Conservation (phyloP, 1,140 invertebrate genomes). For the Anastrepha obliqua region DNA sequence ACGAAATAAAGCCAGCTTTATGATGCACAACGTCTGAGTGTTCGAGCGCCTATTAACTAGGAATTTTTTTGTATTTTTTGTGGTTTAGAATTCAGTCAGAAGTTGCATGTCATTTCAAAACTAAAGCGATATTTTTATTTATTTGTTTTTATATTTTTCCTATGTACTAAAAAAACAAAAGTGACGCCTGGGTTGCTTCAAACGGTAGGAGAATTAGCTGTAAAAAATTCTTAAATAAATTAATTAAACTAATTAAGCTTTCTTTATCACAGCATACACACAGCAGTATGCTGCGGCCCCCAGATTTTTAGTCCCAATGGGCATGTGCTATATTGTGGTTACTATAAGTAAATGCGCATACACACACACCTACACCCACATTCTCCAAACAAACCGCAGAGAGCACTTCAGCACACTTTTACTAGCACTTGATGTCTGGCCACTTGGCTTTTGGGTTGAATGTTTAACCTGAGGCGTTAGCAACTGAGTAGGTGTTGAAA, state of each 20-base stretch:
- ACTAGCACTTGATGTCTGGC: constrained; percentile 9
- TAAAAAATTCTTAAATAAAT: not conserved
- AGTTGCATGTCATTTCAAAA: not conserved
- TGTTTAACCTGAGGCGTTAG: not conserved
- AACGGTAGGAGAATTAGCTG: not conserved
- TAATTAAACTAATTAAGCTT: constrained; percentile 20
- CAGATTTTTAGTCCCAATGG: too few relatives aligned
- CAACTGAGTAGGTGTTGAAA: not conserved
- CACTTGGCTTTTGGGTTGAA: not conserved
- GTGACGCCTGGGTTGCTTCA: too few relatives aligned
- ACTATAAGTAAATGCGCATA: too few relatives aligned
- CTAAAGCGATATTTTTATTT: too few relatives aligned
- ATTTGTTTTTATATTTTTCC: too few relatives aligned
- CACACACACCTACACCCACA: too few relatives aligned
- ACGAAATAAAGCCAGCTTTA: not conserved
- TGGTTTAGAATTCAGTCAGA: too few relatives aligned
- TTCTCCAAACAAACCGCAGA: not conserved
- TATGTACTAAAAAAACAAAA: too few relatives aligned
- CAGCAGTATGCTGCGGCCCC: too few relatives aligned
- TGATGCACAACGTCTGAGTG: not conserved
- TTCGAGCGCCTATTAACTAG: not conserved
- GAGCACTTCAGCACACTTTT: constrained; percentile 20
- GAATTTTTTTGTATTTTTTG: not conserved
- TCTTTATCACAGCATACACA: not conserved
- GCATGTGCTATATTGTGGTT: too few relatives aligned